Evolutionary conservation across 2,888 invertebrate genomes (phyloP).

Genomic region (Acanthococcus lagerstroemiae): DNA sequence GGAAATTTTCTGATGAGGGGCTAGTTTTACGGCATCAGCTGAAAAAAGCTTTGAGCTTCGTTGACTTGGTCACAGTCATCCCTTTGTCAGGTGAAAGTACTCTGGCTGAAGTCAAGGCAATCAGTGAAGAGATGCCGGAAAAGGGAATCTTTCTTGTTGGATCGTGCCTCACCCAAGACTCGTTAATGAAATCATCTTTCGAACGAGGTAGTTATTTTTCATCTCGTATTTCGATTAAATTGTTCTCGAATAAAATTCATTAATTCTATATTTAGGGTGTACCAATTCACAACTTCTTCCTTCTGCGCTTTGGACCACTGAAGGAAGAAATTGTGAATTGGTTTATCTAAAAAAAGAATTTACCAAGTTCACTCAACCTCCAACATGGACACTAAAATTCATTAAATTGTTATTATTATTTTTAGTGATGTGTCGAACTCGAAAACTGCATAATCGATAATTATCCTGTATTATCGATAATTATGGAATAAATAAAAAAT

Average conservation of each 20-base stretch:
- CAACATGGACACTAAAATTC: too few relatives aligned
- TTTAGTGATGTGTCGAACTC: too few relatives aligned
- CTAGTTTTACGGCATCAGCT: neutral
- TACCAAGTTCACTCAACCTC: too few relatives aligned
- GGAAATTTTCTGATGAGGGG: conserved; percentile 13
- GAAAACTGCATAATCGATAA: too few relatives aligned
- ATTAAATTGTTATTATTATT: too few relatives aligned
- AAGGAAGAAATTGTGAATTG: too few relatives aligned
- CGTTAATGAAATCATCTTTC: neutral
- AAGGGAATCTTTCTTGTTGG: conserved; percentile 9
- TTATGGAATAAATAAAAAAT: too few relatives aligned
- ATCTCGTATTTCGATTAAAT: too few relatives aligned
- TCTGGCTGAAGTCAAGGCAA: neutral
- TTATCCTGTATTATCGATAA: too few relatives aligned
- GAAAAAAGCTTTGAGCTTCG: neutral
- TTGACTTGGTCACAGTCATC: conserved; percentile 12
- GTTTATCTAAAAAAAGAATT: too few relatives aligned
- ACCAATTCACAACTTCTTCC: too few relatives aligned
- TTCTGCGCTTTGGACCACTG: too few relatives aligned
- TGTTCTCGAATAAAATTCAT: neutral
- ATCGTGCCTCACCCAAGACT: neutral
- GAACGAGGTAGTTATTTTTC: conserved; percentile 4
- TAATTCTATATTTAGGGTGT: neutral
- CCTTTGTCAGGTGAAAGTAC: neutral
- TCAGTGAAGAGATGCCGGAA: conserved; percentile 1